Evolutionary conservation across 1,140 invertebrate species (phyloP), one percentile per base, ranked within the genome.

Genomic region (Drosophila sp.): DNA sequence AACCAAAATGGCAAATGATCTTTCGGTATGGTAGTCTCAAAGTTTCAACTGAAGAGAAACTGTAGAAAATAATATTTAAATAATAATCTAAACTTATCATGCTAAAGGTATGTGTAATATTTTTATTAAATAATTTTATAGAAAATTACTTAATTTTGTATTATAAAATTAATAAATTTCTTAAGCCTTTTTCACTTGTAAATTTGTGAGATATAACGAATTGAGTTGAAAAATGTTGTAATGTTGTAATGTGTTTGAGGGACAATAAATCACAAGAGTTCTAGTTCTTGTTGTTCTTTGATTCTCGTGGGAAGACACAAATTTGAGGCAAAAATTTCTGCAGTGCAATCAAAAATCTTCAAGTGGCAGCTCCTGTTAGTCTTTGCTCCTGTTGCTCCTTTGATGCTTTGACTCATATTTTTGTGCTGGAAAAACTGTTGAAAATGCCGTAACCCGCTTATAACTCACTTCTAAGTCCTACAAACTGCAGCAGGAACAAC

Each of bases 391-490:
- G 11, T 14, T 7, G 14, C 36, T 32, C 27, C n/a, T 61, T 61
- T 13, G 29, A 14, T n/a, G 25, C 46, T 50, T 50, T 50, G 46
- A 29, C 45, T 25, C 45, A 14, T 53, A 36, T 36, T 53, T 61
- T 29, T 65, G 16, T 40, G 54, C 2, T 27, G 29, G 18, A 34
- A 45, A 45, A 66, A 84, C 71, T 64, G 74, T 75, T 61, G 74
- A 78, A 86, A 84, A 86, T 78, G 50, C 58, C 74, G 67, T 84
- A 84, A 84, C 69, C 81, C 81, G 81, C 81, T 84, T 84, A 84
- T 75, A 62, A 77, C 81, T 45, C 64, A 86, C 69, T 78, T 18
- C 58, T 40, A 62, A 69, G 70, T 27, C 36, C 25, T 16, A 57
- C 45, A 43, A 71, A 56, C 51, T 58, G 21, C 16, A 29, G 7